phyloP scores from a whole-genome alignment of 2,888 invertebrate genomes.

The Lamellibrachia satsuma region DNA sequence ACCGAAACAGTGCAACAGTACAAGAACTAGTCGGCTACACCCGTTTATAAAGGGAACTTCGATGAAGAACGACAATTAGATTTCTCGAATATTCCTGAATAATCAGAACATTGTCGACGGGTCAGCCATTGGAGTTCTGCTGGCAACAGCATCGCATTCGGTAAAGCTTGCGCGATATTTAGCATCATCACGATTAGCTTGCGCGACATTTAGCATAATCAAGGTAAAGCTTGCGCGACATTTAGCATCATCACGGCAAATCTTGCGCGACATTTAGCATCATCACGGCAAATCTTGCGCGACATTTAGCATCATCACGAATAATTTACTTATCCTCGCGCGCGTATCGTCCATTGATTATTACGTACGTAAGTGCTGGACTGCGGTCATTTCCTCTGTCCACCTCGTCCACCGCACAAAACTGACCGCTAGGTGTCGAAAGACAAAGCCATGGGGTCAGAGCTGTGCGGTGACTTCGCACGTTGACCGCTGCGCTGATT shows the following conservation, averaged over 20 bases:
- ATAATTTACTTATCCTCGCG: background rate
- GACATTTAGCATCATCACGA: background rate
- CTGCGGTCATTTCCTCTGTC: background rate
- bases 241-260: background rate
- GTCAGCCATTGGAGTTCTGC: background rate
- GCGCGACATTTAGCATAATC: too few relatives aligned
- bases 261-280: background rate
- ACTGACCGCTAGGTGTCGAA: background rate
- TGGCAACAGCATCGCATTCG: background rate
- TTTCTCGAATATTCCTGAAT: background rate
- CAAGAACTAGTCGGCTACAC: too few relatives aligned
- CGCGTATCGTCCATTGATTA: background rate
- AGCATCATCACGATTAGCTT: background rate
- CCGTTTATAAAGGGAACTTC: too few relatives aligned
- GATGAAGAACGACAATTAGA: background rate
- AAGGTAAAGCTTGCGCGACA: background rate
- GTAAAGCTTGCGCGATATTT: background rate
- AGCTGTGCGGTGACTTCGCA: background rate
- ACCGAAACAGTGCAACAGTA: too few relatives aligned
- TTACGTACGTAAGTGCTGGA: background rate
- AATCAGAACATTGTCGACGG: background rate
- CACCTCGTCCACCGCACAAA: background rate
- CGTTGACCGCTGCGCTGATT: background rate
- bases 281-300: background rate
- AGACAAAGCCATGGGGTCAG: background rate